Conservation (phyloP, 2,797 vertebrate species). For the Oreochromis mossambicus region DNA sequence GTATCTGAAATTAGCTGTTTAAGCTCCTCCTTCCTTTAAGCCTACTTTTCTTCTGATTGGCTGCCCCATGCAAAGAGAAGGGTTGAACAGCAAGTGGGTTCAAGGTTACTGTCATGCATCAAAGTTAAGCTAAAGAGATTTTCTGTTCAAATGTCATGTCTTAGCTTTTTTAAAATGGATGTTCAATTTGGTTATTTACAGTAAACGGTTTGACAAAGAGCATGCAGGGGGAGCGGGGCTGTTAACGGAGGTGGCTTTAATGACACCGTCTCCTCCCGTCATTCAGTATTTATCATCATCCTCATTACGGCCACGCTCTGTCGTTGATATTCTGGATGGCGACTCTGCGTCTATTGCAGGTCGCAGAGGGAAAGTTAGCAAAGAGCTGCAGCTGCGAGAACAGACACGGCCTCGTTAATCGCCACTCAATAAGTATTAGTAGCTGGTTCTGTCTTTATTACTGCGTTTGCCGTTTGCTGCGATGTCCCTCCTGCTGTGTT, state of each 20-base stretch:
- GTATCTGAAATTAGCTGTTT: not conserved
- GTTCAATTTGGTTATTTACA: not conserved
- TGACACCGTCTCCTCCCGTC: not conserved
- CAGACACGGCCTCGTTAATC: conserved; percentile 29
- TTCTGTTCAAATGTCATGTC: not conserved
- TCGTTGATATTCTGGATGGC: not conserved
- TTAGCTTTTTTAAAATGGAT: not conserved
- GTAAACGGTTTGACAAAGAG: not conserved
- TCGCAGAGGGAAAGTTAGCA: not conserved
- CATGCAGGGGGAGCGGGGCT: not conserved
- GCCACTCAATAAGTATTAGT: conserved; percentile 20
- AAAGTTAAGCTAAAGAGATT: not conserved
- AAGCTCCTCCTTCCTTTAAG: not conserved
- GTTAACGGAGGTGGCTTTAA: not conserved
- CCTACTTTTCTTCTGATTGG: not conserved
- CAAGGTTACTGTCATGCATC: not conserved
- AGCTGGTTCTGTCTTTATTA: conserved; percentile 39
- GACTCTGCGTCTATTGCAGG: not conserved
- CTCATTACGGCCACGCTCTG: not conserved
- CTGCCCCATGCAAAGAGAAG: not conserved
- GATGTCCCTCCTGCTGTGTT: not conserved
- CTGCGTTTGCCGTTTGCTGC: not conserved
- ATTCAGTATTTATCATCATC: conserved; percentile 22
- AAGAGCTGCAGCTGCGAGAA: not conserved
- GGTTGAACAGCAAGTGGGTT: not conserved